Percentiles rank a stretch among this genome's conserved stretches.
phyloP scores from a whole-genome alignment of 2,888 invertebrate genomes.

The Mylabris sibirica region DNA sequence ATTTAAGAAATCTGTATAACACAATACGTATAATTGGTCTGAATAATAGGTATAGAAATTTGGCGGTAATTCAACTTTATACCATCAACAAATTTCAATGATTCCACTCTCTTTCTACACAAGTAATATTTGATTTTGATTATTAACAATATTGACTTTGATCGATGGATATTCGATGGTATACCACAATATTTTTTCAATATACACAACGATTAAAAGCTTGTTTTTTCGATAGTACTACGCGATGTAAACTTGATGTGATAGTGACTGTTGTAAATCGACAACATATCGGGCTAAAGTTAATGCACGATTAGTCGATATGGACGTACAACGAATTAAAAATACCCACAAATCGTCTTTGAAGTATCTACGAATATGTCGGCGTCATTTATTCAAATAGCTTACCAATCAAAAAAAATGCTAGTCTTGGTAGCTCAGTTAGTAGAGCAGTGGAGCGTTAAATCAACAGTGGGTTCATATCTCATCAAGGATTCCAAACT shows the following conservation, averaged over 20 bases:
- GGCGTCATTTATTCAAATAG: conserved; percentile 21
- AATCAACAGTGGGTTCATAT: too few relatives aligned
- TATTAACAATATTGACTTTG: conserved; percentile 62
- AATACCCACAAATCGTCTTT: conserved; percentile 5
- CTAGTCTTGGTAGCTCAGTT: too few relatives aligned
- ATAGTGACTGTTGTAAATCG: conserved; percentile 47
- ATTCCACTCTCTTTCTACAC: background rate
- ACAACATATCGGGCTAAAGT: conserved; percentile 31
- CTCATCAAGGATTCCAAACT: too few relatives aligned
- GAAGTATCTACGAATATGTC: conserved; percentile 1
- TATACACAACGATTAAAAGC: conserved; percentile 29
- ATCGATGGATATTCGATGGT: conserved; percentile 55
- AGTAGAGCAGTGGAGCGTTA: too few relatives aligned
- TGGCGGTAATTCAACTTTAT: conserved; percentile 22
- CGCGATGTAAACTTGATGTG: conserved; percentile 39
- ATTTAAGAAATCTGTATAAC: conserved; percentile 42
- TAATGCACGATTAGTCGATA: conserved; percentile 42
- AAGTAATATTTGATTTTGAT: conserved; percentile 57
- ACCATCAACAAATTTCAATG: conserved; percentile 16
- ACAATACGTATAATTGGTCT: conserved; percentile 52
- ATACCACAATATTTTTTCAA: conserved; percentile 53
- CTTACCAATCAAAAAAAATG: background rate
- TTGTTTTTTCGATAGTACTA: conserved; percentile 19
- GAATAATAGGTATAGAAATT: conserved; percentile 48
- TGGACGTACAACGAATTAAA: conserved; percentile 23